Base-by-base conservation (phyloP, 1,140 invertebrate genomes). In the Drosophila willistoni region DNA sequence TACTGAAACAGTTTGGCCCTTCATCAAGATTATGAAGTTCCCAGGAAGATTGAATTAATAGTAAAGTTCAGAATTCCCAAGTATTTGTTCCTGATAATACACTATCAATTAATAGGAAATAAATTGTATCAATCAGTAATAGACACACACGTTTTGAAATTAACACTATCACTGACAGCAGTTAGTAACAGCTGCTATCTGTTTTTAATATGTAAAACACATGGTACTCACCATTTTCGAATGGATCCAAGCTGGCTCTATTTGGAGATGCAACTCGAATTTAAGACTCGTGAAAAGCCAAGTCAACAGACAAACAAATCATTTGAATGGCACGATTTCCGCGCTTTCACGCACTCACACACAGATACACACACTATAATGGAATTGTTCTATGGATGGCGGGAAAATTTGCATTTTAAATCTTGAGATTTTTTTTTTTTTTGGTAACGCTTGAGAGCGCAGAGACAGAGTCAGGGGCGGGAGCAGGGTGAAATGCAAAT, bases 401-500 rank as follows among this genome's bases (percentile, higher is more conserved):
- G 14, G 34, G 29, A 65, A 62, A 81, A 83, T 83, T 75, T 64
- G 71, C 77, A 89, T 87, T 77, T 54, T 67, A 72, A 83, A 80
- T 83, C 73, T 80, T 36, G 56, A 67, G 71, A 79, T 33, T 14
- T 34, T 14, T 34, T n/a, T 57, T 36, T 67, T 51, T 44, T 59
- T 71, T 13, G 59, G 71, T 64, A 47, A 14, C 64, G 71, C 61
- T 71, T 62, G 34, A 71, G 51, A 71, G 70, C 71, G 64, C 73
- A 13, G 17, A 51, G 17, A 33, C 63, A 57, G 22, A 42, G 14
- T 14, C 34, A 36, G 47, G 69, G 79, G 63, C 64, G 64, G 56
- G 55, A 64, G 25, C 51, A 74, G 72, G 83, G 85, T 78, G 79
- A 89, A 89, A 89, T 89, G 84, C 77, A 89, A 89, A 89, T 84